These are phyloP conservation scores for Amiota communis DNA, from an alignment of 2,888 invertebrate genomes.

Conservation along the genomic window DNA sequence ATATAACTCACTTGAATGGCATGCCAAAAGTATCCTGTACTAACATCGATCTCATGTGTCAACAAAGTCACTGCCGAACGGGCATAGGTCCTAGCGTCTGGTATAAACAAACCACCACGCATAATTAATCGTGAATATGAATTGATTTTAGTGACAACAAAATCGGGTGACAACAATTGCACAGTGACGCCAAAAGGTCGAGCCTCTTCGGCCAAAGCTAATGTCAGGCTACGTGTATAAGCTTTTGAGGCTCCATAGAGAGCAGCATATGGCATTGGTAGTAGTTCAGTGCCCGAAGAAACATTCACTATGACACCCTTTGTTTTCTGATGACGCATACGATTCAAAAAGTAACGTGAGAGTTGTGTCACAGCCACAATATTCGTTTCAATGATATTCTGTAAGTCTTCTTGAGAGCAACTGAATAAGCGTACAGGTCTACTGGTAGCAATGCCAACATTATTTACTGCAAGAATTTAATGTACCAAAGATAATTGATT, in stretches of 20 bases:
- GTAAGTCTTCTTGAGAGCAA: conserved; percentile 79
- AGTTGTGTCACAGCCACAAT: conserved; percentile 87
- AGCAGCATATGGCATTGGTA: conserved; percentile 88
- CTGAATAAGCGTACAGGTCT: conserved; percentile 85
- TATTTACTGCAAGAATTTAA: conserved; percentile 79
- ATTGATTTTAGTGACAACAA: conserved; percentile 93
- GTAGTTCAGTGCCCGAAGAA: conserved; percentile 88
- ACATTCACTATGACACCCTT: conserved; percentile 91
- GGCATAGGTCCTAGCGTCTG: conserved; percentile 80
- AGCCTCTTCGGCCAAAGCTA: conserved; percentile 87
- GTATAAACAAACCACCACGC: conserved; percentile 78
- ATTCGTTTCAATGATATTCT: conserved; percentile 90
- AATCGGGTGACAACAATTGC: conserved; percentile 86
- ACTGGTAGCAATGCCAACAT: conserved; percentile 71
- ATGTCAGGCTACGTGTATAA: conserved; percentile 83
- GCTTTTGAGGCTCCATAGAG: conserved; percentile 92
- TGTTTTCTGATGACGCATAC: conserved; percentile 80
- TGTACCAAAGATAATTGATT: too few relatives aligned
- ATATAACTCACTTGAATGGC: conserved; percentile 77
- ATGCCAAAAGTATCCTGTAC: conserved; percentile 92
- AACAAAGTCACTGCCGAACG: conserved; percentile 84
- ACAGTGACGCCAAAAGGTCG: conserved; percentile 82
- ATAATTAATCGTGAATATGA: conserved; percentile 82
- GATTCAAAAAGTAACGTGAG: conserved; percentile 83
- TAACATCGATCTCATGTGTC: conserved; percentile 85